Conservation (phyloP, 2,113 vertebrate species). For the Thymallus thymallus region DNA sequence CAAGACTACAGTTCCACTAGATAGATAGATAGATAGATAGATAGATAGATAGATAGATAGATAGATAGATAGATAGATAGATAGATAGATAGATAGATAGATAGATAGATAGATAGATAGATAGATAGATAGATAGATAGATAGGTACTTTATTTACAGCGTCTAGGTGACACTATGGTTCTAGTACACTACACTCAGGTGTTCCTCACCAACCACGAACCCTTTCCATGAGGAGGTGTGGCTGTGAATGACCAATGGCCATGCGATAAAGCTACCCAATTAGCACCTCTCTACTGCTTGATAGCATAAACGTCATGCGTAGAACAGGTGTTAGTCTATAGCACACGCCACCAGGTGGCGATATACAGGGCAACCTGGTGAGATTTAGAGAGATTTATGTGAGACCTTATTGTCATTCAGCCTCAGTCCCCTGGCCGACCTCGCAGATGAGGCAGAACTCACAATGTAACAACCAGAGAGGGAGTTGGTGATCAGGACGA, state of each 20-base stretch:
- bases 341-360: not conserved
- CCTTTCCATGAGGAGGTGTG: not conserved
- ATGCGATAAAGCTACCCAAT: not conserved
- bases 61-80: no score
- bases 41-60: no score
- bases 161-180: no score
- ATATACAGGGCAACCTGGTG: not conserved
- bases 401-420: constrained; percentile 28
- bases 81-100: no score
- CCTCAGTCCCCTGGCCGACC: constrained; percentile 38
- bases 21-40: no score
- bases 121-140: no score
- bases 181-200: no score
- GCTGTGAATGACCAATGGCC: not conserved
- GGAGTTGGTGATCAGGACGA: constrained; percentile 12
- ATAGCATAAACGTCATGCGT: not conserved
- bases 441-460: constrained; percentile 62
- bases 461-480: constrained; percentile 45
- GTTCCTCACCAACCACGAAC: no score
- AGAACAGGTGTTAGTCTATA: not conserved
- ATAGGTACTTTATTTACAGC: no score
- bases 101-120: no score
- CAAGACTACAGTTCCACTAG: no score
- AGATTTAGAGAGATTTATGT: constrained; percentile 17
- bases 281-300: not conserved